Percentiles rank a stretch among this genome's conserved stretches.
Evolutionary conservation across 2,113 vertebrate species (phyloP).

Genomic region (Caloenas nicobarica): DNA sequence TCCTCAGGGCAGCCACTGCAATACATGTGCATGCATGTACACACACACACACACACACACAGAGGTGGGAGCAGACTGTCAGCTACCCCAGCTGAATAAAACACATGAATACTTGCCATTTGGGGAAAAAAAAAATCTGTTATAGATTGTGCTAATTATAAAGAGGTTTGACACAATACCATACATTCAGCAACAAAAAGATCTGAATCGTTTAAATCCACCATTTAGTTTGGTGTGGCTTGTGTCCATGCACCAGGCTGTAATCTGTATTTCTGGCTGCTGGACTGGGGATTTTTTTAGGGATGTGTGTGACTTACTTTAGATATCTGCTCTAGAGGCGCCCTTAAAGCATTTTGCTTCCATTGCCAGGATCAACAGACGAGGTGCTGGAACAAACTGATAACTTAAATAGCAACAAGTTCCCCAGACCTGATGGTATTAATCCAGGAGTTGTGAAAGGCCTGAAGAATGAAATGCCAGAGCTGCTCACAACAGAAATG

Average conservation of each 20-base stretch:
- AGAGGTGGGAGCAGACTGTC: not conserved
- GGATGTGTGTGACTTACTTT: slow-evolving; percentile 14
- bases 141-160: not conserved
- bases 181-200: not conserved
- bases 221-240: not conserved
- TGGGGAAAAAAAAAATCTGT: not conserved
- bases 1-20: not conserved
- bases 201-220: not conserved
- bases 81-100: not conserved
- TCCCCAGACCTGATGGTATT: slow-evolving; percentile 55
- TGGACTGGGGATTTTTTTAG: slow-evolving; percentile 4
- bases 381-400: slow-evolving; percentile 57
- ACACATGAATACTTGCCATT: not conserved
- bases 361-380: slow-evolving; percentile 60
- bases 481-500: slow-evolving; percentile 4
- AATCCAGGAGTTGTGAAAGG: slow-evolving; percentile 48
- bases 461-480: slow-evolving; percentile 44
- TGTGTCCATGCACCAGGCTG: not conserved
- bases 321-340: slow-evolving; percentile 22
- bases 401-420: slow-evolving; percentile 64
- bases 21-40: not conserved
- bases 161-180: not conserved
- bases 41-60: not conserved
- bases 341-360: slow-evolving; percentile 45
- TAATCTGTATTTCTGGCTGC: slow-evolving; percentile 33